A percentile compares a stretch with the other conserved stretches of the same genome.
Evolutionary conservation across 2,888 invertebrate genomes (phyloP).

Genomic region (Eudiplozoon nipponicum): DNA sequence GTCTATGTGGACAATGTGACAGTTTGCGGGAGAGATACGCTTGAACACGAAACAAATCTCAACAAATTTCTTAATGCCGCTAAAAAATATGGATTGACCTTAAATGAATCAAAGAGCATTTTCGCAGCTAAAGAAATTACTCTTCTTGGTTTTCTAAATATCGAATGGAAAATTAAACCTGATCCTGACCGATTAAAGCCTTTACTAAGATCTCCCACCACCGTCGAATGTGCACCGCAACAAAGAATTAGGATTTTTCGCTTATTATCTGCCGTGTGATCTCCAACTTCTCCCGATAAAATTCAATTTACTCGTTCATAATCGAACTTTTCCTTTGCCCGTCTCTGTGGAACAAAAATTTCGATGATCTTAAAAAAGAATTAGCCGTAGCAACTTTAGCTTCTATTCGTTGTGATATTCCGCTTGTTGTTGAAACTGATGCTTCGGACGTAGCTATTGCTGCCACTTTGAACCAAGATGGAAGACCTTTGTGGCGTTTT

Average conservation of each 20-base stretch:
- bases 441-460: too few species aligned
- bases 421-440: too few species aligned
- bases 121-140: not conserved
- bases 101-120: not conserved
- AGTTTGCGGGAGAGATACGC: not conserved
- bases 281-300: not conserved
- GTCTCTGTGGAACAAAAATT: too few species aligned
- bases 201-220: not conserved
- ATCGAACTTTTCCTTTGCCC: not conserved
- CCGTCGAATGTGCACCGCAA: not conserved
- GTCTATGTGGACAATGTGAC: conserved; percentile 1
- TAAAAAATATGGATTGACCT: not conserved
- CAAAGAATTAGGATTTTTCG: not conserved
- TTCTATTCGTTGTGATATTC: too few species aligned
- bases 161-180: not conserved
- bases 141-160: not conserved
- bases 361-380: too few species aligned
- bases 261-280: not conserved
- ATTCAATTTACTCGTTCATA: not conserved
- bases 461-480: too few species aligned
- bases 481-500: too few species aligned
- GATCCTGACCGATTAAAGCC: conserved; percentile 1
- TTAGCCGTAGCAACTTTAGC: too few species aligned
- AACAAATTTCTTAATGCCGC: not conserved
- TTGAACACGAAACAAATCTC: not conserved